Evolutionary conservation across 1,140 invertebrate species (phyloP), one percentile per base, ranked within the genome.

Genomic region (Drosophila carrolli): DNA sequence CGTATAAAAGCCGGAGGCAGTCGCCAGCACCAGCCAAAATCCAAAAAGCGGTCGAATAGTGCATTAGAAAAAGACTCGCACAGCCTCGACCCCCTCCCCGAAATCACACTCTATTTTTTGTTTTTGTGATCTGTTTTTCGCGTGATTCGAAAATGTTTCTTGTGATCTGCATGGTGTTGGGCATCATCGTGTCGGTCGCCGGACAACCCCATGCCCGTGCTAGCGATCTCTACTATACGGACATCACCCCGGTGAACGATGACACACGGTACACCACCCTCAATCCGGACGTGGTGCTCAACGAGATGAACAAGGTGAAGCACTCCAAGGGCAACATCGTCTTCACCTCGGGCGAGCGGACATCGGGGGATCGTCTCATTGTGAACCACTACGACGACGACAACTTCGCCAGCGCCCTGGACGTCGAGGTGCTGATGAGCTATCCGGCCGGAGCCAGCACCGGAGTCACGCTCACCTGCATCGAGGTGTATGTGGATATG

Each of bases 251-350:
- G 5, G 90, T 91, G 1, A 91, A 60, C 9, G 54, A 91, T 48
- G 84, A 74, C 4, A 75, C 43, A 0, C 81, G 86, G 3, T 91
- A 65, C 41, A 68, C 50, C 2, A 40, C 29, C 0, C 27, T 53
- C 0, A 38, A 91, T 71, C 90, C 90, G 29, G 50, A 66, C 2
- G 61, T 43, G 0, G 16, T 55, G 2, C 68, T 86, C 5, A 51
- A n/a, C 11, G 51, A 71, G 5, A 57, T 91, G 40, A 44, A 61
- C 16, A 91, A 91, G 51, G 81, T 75, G 11, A 78, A 81, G 67
- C 82, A 91, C 60, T 75, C 79, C 4, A 91, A 91, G 38, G 90
- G 90, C 11, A 91, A 91, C 32, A 48, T 89, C 43, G 77, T 91
- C 1, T 91, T 91, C 43, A 78, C 60, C 13, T 5, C 58, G 0